A percentile compares a stretch with the other conserved stretches of the same genome.
These are phyloP conservation scores for Drosophila algonquin DNA, from an alignment of 2,888 invertebrate species.

Conservation along the genomic window DNA sequence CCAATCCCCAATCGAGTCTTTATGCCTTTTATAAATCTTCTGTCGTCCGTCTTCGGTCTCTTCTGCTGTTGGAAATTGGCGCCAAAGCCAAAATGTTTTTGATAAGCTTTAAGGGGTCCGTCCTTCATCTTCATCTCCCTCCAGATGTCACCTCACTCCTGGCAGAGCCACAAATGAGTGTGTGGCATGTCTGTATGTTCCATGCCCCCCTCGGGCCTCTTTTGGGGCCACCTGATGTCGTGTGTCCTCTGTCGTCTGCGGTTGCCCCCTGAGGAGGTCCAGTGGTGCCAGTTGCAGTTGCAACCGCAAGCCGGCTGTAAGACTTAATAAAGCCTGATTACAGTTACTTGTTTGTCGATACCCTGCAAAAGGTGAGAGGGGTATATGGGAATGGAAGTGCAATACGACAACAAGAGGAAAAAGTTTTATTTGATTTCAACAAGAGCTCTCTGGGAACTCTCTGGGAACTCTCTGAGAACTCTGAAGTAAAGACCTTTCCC, in stretches of 20 bases:
- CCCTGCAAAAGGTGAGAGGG: neutral
- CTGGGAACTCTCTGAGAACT: too few species aligned
- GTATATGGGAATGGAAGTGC: neutral
- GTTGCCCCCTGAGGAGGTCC: conserved; percentile 3
- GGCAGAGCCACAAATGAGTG: conserved; percentile 44
- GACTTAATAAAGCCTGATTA: conserved; percentile 53
- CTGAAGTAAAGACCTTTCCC: too few species aligned
- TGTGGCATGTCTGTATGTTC: conserved; percentile 46
- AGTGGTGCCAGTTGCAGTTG: conserved; percentile 27
- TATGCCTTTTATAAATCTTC: conserved; percentile 44
- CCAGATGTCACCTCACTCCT: conserved; percentile 47
- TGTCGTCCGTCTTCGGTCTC: conserved; percentile 13
- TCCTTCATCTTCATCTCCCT: conserved; percentile 34
- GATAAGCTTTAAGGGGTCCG: conserved; percentile 56
- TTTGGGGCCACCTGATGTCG: conserved; percentile 56
- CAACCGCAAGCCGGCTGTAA: conserved; percentile 42
- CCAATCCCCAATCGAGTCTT: conserved; percentile 14
- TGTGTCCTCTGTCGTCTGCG: conserved; percentile 34
- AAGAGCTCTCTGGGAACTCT: too few species aligned
- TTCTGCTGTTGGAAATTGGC: conserved; percentile 58
- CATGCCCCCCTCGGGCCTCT: conserved; percentile 8
- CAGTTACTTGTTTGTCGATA: conserved; percentile 49
- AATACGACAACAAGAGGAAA: too few species aligned
- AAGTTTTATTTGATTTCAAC: too few species aligned
- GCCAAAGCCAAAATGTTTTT: conserved; percentile 73